These are phyloP conservation scores for Thunnus maccoyii DNA, from an alignment of 2,113 vertebrate genomes.

Conservation along the genomic window DNA sequence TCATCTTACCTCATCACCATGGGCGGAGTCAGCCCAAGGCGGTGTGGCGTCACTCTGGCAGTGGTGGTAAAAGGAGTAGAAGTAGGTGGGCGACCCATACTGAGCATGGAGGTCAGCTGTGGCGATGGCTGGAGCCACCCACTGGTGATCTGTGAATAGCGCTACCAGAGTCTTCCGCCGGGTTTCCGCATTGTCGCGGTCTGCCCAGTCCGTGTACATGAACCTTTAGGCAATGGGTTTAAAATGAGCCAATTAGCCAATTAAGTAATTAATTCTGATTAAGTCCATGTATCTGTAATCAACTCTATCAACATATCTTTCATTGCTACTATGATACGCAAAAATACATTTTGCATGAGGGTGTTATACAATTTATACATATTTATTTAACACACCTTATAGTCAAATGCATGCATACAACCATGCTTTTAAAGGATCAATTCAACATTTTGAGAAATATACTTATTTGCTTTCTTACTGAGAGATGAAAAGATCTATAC, in stretches of 20 bases:
- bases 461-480: neutral
- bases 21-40: constrained; percentile 95
- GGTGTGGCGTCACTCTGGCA: constrained; percentile 97
- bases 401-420: no score
- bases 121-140: constrained; percentile 97
- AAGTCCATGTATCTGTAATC: neutral
- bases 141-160: constrained; percentile 97
- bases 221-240: constrained; percentile 81
- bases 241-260: neutral
- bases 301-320: neutral
- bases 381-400: no score
- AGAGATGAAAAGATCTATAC: neutral
- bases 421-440: no score
- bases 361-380: no score
- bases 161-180: constrained; percentile 94
- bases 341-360: neutral
- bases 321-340: neutral
- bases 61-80: constrained; percentile 98
- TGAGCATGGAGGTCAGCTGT: constrained; percentile 97
- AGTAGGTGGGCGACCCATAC: constrained; percentile 97
- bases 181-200: constrained; percentile 93
- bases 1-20: constrained; percentile 90
- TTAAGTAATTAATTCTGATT: neutral
- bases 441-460: no score
- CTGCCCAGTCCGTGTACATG: constrained; percentile 99